Conservation (phyloP, 1,140 invertebrate species). For the Manduca sexta region DNA sequence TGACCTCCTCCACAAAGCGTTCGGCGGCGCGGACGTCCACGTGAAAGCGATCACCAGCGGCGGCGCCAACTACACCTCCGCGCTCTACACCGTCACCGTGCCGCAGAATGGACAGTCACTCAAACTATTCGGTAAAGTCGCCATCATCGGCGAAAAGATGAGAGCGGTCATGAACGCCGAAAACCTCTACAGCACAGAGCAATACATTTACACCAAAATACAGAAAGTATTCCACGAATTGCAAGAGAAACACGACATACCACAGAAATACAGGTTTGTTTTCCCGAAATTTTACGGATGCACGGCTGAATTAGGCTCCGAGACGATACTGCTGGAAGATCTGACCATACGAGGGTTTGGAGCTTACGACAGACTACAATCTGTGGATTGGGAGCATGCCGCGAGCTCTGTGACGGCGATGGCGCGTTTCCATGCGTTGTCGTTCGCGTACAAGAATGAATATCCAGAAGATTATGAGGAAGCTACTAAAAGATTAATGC, state of each 20-base stretch:
- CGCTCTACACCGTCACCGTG: background rate
- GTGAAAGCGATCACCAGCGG: background rate
- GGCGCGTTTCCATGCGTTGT: slow-evolving; percentile 46
- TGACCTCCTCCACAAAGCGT: background rate
- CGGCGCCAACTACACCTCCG: slow-evolving; percentile 6
- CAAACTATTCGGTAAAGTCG: slow-evolving; percentile 36
- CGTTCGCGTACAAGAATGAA: slow-evolving; percentile 34
- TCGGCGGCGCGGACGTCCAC: background rate
- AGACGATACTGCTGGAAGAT: slow-evolving; percentile 45
- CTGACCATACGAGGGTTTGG: slow-evolving; percentile 29
- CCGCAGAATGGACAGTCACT: background rate
- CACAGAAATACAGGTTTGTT: slow-evolving; percentile 23
- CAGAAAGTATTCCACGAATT: slow-evolving; percentile 28
- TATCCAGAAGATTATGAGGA: slow-evolving; percentile 37
- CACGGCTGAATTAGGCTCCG: slow-evolving; percentile 14
- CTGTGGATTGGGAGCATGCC: slow-evolving; percentile 38
- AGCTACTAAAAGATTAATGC: slow-evolving; percentile 14
- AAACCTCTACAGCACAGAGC: slow-evolving; percentile 34
- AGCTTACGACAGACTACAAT: slow-evolving; percentile 26
- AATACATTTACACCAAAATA: slow-evolving; percentile 35
- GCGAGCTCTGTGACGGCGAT: slow-evolving; percentile 25
- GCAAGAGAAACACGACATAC: slow-evolving; percentile 26
- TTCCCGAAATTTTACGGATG: slow-evolving; percentile 42
- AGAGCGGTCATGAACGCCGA: slow-evolving; percentile 24
- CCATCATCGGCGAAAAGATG: slow-evolving; percentile 23